Base-by-base conservation (phyloP, 2,888 invertebrate species). In the Trichopria drosophilae region DNA sequence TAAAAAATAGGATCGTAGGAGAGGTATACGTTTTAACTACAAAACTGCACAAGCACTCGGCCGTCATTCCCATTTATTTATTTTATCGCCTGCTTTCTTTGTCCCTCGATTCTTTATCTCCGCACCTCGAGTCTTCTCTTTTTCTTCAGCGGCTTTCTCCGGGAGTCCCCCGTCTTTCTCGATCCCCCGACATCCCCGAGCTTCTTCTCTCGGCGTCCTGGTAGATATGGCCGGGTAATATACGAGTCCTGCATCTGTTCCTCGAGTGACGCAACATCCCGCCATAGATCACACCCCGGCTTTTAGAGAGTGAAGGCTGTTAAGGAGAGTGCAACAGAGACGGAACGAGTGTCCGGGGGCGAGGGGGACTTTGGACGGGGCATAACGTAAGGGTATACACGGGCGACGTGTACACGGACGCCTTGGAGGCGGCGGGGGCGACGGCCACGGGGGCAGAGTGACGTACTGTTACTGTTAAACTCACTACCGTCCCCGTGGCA, bases 211-310 rank as follows among this genome's bases (percentile, higher is more conserved):
- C 26, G 2, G 10, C n/a, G n/a, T 53, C 59, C 64, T 63, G 61
- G 62, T 63, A 71, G 74, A 74, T 72, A 75, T 70, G 71, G 62
- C 60, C 62, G 70, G 68, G 70, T 73, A 74, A 75, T 73, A 74
- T 75, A 75, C 73, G 72, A 73, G 71, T 69, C 68, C 71, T 74
- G 73, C 75, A 74, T 75, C 73, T 75, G 74, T 72, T 75, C 72
- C 68, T 65, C 68, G 71, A 80, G 78, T 81, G 82, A 82, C 82
- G 81, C 82, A 82, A 82, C 81, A 82, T 81, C 80, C 80, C 78
- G 79, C 80, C 80, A 81, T 82, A 82, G 82, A 82, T 82, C 81
- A 80, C 76, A 72, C 71, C 73, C 79, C 78, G 79, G 81, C 81
- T 81, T 80, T 81, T 80, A 80, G 73, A 73, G 80, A 80, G 78